Evolutionary conservation across 2,113 vertebrate genomes (phyloP).

Genomic region (Mirza zaza): DNA sequence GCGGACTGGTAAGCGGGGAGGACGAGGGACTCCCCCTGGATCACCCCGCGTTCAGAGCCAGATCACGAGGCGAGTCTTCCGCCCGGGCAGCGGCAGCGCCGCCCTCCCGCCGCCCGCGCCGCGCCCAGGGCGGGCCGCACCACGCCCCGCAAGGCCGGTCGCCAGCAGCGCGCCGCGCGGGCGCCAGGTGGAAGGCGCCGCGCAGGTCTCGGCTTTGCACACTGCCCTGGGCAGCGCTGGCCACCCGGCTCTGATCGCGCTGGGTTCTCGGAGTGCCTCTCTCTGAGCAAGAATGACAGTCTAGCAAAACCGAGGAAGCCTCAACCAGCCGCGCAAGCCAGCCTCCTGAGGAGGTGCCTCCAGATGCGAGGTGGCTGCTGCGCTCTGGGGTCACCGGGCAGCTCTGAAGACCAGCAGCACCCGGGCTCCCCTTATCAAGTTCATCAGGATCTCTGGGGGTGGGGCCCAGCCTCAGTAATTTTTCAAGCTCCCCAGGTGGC

Average conservation of each 20-base stretch:
- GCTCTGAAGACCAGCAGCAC: not conserved
- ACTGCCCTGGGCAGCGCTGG: rapidly evolving
- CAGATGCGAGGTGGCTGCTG: not conserved
- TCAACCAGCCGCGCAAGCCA: rapidly evolving
- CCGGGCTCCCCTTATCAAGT: too few species aligned
- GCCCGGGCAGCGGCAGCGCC: not conserved
- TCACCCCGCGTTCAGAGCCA: not conserved
- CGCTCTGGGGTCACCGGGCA: not conserved
- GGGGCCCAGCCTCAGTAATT: not conserved
- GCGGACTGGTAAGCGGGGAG: not conserved
- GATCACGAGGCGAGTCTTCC: not conserved
- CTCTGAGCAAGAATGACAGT: not conserved
- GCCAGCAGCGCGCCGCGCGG: not conserved
- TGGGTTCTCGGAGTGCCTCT: too few species aligned
- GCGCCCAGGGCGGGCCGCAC: too few species aligned
- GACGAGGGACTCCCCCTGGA: not conserved
- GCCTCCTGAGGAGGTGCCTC: not conserved
- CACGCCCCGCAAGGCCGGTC: not conserved
- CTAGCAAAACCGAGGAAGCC: not conserved
- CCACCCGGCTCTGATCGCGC: not conserved
- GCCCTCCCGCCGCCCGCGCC: not conserved
- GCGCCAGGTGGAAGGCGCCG: not conserved
- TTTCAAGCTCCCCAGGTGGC: not conserved
- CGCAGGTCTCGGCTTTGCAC: not conserved
- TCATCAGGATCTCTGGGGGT: not conserved